A percentile compares a stretch with the other conserved stretches of the same genome.
Evolutionary conservation across 2,113 vertebrate genomes (phyloP).

Genomic region (Gracilinanus agilis): DNA sequence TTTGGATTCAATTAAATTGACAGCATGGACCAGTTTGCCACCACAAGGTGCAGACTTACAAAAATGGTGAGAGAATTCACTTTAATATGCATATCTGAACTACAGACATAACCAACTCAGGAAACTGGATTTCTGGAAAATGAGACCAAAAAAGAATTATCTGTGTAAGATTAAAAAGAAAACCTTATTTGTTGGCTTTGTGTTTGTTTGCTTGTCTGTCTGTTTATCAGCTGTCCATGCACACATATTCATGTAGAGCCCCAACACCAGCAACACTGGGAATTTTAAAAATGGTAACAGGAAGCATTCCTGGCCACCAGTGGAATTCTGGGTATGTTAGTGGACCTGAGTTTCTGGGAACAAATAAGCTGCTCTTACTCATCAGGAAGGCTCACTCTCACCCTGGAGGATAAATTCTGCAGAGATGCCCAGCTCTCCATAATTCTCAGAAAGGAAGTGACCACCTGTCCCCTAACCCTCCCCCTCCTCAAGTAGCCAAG

Average conservation of each 20-base stretch:
- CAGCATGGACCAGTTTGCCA: neutral
- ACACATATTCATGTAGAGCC: neutral
- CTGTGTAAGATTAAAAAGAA: constrained; percentile 52
- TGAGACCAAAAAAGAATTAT: constrained; percentile 13
- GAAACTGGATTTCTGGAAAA: constrained; percentile 46
- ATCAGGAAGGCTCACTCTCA: neutral
- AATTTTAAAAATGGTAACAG: neutral
- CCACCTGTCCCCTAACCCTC: neutral
- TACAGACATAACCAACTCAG: constrained; percentile 12
- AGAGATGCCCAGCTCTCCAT: neutral
- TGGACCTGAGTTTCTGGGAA: neutral
- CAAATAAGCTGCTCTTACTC: neutral
- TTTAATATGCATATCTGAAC: neutral
- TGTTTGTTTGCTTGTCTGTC: neutral
- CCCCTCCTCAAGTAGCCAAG: neutral
- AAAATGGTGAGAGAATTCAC: neutral
- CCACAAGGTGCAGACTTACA: neutral
- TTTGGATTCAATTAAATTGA: neutral
- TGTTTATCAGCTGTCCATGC: neutral
- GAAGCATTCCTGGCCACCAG: neutral
- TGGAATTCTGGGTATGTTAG: neutral
- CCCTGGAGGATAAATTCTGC: neutral
- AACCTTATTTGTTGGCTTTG: neutral
- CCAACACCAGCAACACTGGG: neutral
- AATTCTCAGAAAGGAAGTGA: neutral